These are phyloP conservation scores for pig (Sus scrofa) DNA, from an alignment of 2,113 vertebrate species.

Conservation along the genomic window DNA sequence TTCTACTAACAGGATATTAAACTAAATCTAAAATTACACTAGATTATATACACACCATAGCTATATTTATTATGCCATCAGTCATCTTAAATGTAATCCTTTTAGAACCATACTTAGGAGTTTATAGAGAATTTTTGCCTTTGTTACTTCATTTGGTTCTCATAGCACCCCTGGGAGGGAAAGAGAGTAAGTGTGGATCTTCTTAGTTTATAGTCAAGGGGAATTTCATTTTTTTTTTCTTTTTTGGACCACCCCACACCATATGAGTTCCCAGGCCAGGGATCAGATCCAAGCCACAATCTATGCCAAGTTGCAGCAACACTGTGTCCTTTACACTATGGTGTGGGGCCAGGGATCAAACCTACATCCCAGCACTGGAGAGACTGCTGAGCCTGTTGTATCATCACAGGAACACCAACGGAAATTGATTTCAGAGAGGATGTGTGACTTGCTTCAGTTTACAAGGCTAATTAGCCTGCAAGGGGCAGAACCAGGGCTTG, in stretches of 20 bases:
- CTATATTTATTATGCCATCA: background rate
- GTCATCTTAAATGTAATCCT: background rate
- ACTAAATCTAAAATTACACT: background rate
- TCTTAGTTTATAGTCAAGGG: background rate
- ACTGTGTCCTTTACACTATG: no score
- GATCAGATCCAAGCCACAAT: no score
- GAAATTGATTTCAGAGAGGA: background rate
- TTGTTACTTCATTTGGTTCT: background rate
- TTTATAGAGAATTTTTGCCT: background rate
- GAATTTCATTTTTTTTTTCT: no score
- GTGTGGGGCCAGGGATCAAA: no score
- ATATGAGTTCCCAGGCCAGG: no score
- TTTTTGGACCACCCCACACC: no score
- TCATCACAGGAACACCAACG: background rate
- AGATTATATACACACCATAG: background rate
- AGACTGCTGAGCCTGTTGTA: no score
- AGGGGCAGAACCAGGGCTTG: background rate
- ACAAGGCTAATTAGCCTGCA: background rate
- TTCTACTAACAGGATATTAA: background rate
- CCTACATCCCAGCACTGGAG: no score
- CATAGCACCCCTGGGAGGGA: background rate
- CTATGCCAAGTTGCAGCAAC: no score
- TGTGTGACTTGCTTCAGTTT: background rate
- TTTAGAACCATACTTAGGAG: background rate
- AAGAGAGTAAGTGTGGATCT: background rate